Evolutionary conservation across 2,797 vertebrate genomes (phyloP), one percentile per base, ranked within the genome.

Genomic region (Fringilla coelebs): DNA sequence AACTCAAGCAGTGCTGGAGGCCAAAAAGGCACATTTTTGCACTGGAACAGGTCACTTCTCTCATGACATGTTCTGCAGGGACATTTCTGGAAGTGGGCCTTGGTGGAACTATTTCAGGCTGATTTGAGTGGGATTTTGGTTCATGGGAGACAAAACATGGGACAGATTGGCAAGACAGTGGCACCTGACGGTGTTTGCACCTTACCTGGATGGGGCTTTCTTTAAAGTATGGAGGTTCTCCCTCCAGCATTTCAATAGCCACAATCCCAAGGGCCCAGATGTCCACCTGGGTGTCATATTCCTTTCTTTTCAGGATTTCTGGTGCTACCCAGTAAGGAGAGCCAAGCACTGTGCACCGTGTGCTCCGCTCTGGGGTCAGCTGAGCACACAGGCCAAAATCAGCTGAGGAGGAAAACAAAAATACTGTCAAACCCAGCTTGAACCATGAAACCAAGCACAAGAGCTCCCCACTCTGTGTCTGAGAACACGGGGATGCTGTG

Each of bases 241-340:
- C 98, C 98, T 99, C 98, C 96, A 99, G 98, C 98, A 99, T 99
- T 97, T 99, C 98, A 78, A 99, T 99, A 74, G 98, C 98, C 98
- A 99, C 98, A 93, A 99, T 99, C 71, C 98, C 98, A 90, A 99
- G 96, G 31, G 98, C 98, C 98, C 98, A 99, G 89, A 99, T 98
- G 95, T 99, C 98, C 91, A 99, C 98, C 93, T 99, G 99, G 25
- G 98, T 98, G 57, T 98, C 98, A 16, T 99, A 99, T 1, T 98
- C 98, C 97, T 99, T 98, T 49, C 98, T 97, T 68, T 98, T 99
- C 68, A 99, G 98, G n/a, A 99, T 98, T 94, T 99, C 98, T n/a
- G 98, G 98, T 14, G 98, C 98, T 98, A 99, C 98, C 98, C 98
- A 99, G 82, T 98, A 99, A 48, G 98, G 98, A 25, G 98, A 98